Conservation (phyloP, 2,113 vertebrate genomes). For the Daubentonia madagascariensis region DNA sequence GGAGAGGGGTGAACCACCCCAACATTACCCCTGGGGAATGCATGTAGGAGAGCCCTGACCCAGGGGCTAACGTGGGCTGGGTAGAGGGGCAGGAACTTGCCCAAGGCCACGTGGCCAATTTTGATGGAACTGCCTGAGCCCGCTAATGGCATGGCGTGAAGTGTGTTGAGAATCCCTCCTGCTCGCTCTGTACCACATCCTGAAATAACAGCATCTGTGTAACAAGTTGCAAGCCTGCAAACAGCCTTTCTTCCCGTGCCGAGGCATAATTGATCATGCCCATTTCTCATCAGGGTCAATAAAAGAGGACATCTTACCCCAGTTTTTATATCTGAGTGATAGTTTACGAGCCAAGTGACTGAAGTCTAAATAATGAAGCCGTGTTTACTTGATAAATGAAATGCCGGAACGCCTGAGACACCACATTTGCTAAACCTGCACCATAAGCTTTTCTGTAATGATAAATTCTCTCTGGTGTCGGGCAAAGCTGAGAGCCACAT, state of each 20-base stretch:
- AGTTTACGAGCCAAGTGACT: constrained; percentile 39
- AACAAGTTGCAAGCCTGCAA: not conserved
- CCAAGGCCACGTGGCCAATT: not conserved
- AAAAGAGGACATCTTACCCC: constrained; percentile 36
- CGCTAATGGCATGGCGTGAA: fast-evolving
- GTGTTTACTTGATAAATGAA: constrained; percentile 63
- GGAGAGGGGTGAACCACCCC: not conserved
- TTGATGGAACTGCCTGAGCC: not conserved
- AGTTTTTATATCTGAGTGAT: constrained; percentile 35
- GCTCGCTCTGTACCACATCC: not conserved
- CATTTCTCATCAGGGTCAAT: constrained; percentile 48
- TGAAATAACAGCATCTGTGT: not conserved
- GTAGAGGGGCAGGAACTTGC: not conserved
- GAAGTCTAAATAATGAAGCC: constrained; percentile 49
- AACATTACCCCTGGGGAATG: not conserved
- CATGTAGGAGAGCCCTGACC: not conserved
- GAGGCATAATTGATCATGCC: not conserved
- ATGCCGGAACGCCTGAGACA: not conserved
- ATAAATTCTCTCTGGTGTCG: constrained; percentile 62
- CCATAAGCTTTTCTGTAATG: constrained; percentile 66
- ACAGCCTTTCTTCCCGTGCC: not conserved
- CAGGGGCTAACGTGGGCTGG: not conserved
- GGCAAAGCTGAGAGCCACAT: constrained; percentile 16
- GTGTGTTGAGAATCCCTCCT: not conserved
- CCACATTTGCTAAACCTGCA: constrained; percentile 64